phyloP scores from a whole-genome alignment of 2,797 vertebrate species.

The Micropoecilia bifurca region DNA sequence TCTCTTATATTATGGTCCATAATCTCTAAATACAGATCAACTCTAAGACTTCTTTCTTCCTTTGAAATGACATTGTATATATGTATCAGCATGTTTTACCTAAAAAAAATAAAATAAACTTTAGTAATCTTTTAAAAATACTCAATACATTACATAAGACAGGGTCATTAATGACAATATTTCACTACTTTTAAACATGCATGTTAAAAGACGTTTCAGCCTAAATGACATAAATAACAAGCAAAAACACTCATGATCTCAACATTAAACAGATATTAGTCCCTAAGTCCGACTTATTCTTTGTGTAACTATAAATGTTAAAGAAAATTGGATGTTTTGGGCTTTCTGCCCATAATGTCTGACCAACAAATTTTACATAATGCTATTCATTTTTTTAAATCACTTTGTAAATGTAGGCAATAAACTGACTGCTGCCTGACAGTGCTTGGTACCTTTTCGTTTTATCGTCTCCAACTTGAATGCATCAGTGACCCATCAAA shows the following conservation, averaged over 20 bases:
- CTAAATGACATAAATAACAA: neutral
- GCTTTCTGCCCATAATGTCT: neutral
- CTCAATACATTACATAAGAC: neutral
- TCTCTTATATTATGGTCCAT: neutral
- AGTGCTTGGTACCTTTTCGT: neutral
- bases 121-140: neutral
- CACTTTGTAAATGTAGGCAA: neutral
- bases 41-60: neutral
- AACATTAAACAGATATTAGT: neutral
- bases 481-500: neutral
- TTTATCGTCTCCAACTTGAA: neutral
- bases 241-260: neutral
- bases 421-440: neutral
- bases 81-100: neutral
- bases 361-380: neutral
- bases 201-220: neutral
- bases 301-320: neutral
- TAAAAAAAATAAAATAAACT: neutral
- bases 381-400: neutral
- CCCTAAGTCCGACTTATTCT: neutral
- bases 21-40: neutral
- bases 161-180: neutral
- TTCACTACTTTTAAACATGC: neutral
- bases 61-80: neutral
- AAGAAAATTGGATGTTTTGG: neutral